A percentile compares a stretch with the other conserved stretches of the same genome.
Evolutionary conservation across 2,113 vertebrate species (phyloP).

Genomic region (Picathartes gymnocephalus): DNA sequence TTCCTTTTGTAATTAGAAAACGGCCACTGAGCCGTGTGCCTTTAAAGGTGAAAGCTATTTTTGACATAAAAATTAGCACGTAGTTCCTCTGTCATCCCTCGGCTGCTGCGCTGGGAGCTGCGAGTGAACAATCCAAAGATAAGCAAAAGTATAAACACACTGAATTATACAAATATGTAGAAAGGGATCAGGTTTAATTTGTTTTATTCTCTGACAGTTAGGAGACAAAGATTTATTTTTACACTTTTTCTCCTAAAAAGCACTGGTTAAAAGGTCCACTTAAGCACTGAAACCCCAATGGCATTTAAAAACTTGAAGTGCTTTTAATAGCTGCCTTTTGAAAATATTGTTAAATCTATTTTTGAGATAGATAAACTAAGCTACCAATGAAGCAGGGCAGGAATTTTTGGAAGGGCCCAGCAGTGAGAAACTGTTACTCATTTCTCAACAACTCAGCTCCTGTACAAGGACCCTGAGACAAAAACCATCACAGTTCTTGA

Average conservation of each 20-base stretch:
- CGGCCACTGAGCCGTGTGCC: not conserved
- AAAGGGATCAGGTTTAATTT: not conserved
- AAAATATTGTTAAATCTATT: not conserved
- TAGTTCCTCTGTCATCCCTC: conserved; percentile 43
- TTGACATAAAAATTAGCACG: conserved; percentile 49
- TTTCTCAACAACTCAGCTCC: not conserved
- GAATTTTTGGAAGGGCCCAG: not conserved
- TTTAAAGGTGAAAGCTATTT: conserved; percentile 59
- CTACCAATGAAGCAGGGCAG: not conserved
- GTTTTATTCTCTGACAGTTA: not conserved
- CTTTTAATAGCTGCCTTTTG: conserved; percentile 40
- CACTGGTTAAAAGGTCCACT: not conserved
- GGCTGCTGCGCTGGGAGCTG: conserved; percentile 23
- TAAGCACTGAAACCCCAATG: not conserved
- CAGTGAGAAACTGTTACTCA: not conserved
- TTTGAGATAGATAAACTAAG: conserved; percentile 2
- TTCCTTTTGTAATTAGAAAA: conserved; percentile 40
- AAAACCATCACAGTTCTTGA: not conserved
- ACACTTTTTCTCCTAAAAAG: not conserved
- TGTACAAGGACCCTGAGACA: not conserved
- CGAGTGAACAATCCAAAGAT: not conserved
- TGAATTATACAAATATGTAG: not conserved
- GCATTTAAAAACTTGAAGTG: conserved; percentile 6
- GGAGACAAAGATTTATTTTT: not conserved
- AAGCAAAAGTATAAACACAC: not conserved